Percentiles rank a stretch among this genome's conserved stretches.
Evolutionary conservation across 1,140 invertebrate species (phyloP).

Genomic region (Octopus sinensis): DNA sequence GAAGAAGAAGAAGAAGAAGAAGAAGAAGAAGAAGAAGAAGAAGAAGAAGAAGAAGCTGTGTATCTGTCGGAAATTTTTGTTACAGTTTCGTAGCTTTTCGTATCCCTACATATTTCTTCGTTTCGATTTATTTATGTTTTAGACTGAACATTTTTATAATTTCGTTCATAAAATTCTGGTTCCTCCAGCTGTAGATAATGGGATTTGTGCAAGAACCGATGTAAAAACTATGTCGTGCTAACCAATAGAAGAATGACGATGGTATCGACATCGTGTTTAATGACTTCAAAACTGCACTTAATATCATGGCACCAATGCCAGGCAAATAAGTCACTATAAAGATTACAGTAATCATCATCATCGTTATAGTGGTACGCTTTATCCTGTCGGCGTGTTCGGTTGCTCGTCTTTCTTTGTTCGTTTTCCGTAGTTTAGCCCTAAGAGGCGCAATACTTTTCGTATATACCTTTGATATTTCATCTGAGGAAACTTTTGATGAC

Average conservation of each 20-base stretch:
- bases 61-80: too few species aligned
- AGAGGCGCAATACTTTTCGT: too few species aligned
- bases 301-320: neutral
- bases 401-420: neutral
- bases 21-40: too few species aligned
- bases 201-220: neutral
- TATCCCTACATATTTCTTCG: too few species aligned
- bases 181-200: neutral
- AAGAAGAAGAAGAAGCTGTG: too few species aligned
- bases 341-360: neutral
- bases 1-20: too few species aligned
- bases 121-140: too few species aligned
- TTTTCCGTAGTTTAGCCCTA: neutral
- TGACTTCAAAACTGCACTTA: neutral
- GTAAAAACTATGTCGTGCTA: neutral
- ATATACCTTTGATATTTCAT: neutral
- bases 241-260: neutral
- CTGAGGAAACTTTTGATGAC: neutral
- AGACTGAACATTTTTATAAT: too few species aligned
- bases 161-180: constrained; percentile 5
- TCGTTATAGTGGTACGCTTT: neutral
- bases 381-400: neutral
- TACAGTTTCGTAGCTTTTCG: too few species aligned
- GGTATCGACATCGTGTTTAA: neutral
- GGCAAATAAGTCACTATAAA: neutral